Conservation (phyloP, 2,888 invertebrate genomes). For the Augiades crinisus region DNA sequence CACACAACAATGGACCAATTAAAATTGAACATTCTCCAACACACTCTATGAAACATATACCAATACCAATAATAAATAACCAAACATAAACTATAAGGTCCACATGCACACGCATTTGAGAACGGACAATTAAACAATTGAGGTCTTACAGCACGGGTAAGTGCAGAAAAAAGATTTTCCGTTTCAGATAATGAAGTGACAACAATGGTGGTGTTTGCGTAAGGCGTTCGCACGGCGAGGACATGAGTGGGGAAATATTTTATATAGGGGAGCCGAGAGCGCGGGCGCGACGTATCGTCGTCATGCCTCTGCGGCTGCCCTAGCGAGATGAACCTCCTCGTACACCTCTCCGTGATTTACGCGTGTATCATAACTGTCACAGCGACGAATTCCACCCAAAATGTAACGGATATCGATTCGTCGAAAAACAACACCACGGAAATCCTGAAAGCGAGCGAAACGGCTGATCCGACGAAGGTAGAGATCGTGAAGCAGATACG, state of each 20-base stretch:
- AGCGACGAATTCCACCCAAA: slow-evolving; percentile 41
- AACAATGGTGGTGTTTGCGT: slow-evolving; percentile 74
- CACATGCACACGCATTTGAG: slow-evolving; percentile 52
- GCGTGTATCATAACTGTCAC: slow-evolving; percentile 52
- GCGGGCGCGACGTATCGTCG: slow-evolving; percentile 68
- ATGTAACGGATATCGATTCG: slow-evolving; percentile 39
- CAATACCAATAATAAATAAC: slow-evolving; percentile 30
- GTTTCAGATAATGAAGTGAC: slow-evolving; percentile 80
- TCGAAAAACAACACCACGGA: slow-evolving; percentile 71
- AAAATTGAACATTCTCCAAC: slow-evolving; percentile 41
- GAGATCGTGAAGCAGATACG: slow-evolving; percentile 92
- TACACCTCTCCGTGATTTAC: slow-evolving; percentile 58
- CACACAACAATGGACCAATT: slow-evolving; percentile 58
- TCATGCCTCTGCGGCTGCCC: slow-evolving; percentile 66
- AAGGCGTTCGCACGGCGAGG: slow-evolving; percentile 69
- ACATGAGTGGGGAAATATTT: slow-evolving; percentile 75
- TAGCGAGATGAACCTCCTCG: slow-evolving; percentile 67
- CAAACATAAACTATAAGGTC: slow-evolving; percentile 41
- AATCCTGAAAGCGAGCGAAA: slow-evolving; percentile 82
- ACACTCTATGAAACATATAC: slow-evolving; percentile 5
- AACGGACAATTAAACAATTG: slow-evolving; percentile 77
- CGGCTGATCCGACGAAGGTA: slow-evolving; percentile 85
- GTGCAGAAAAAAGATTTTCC: slow-evolving; percentile 79
- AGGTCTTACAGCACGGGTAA: slow-evolving; percentile 64
- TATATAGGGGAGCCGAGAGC: slow-evolving; percentile 68